Percentiles rank a stretch among this genome's conserved stretches.
Evolutionary conservation across 2,113 vertebrate genomes (phyloP).

Genomic region (Corapipo altera): DNA sequence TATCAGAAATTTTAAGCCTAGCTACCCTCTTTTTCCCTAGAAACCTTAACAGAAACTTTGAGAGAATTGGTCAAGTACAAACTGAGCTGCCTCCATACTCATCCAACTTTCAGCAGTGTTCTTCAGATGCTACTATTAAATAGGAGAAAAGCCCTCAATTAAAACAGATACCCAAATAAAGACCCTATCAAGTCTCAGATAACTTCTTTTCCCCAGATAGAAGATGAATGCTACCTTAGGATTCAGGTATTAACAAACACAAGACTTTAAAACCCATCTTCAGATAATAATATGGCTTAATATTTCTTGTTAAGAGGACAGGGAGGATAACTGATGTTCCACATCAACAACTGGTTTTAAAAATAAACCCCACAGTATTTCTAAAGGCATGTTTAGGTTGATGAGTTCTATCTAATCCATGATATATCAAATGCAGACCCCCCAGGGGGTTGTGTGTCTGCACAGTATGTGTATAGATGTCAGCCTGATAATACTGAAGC

Average conservation of each 20-base stretch:
- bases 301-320: not conserved
- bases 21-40: not conserved
- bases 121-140: not conserved
- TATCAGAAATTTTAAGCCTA: not conserved
- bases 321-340: not conserved
- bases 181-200: not conserved
- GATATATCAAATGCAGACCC: not conserved
- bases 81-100: not conserved
- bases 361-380: not conserved
- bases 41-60: not conserved
- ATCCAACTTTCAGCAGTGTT: not conserved
- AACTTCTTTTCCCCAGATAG: not conserved
- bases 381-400: not conserved
- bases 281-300: not conserved
- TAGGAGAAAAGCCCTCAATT: not conserved
- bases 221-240: not conserved
- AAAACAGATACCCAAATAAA: not conserved
- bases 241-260: not conserved
- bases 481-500: too few species aligned
- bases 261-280: not conserved
- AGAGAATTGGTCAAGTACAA: not conserved
- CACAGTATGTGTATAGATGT: accelerated
- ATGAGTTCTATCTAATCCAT: not conserved
- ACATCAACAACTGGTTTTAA: not conserved
- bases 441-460: not conserved